A percentile compares a stretch with the other conserved stretches of the same genome.
phyloP scores from a whole-genome alignment of 23 tunicate species.

The Ascidia mentula region DNA sequence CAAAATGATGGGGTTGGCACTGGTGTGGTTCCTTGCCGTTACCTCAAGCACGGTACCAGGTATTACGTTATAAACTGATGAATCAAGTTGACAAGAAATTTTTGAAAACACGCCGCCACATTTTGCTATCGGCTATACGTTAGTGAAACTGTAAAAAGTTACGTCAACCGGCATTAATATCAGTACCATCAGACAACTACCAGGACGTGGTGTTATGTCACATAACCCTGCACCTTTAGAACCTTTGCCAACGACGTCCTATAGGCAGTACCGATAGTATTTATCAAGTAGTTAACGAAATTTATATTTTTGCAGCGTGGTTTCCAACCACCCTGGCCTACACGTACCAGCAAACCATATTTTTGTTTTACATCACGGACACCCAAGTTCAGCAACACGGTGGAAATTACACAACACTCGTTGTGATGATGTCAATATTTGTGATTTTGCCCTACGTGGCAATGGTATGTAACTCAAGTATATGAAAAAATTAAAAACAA shows the following conservation, averaged over 20 bases:
- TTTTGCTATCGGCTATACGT: no score
- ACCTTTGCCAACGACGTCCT: no score
- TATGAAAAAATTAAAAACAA: no score
- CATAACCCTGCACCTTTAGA: no score
- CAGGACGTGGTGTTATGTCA: no score
- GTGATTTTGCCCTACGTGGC: background rate
- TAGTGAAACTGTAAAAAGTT: no score
- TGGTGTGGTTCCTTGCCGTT: slow-evolving; percentile 35
- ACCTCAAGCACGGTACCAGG: slow-evolving; percentile 28
- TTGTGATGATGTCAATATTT: background rate
- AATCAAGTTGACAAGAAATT: background rate
- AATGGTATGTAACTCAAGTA: slow-evolving; percentile 1
- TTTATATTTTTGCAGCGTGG: slow-evolving; percentile 5
- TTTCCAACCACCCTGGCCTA: background rate
- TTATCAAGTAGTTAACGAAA: no score
- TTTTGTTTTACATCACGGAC: background rate
- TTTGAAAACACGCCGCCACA: no score
- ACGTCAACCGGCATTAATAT: no score
- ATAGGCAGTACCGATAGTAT: no score
- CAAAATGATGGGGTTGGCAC: slow-evolving; percentile 6
- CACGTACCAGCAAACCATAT: background rate
- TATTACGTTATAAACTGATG: no score
- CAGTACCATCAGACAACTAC: no score
- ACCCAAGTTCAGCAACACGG: background rate
- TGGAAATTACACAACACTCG: background rate